A percentile compares a stretch with the other conserved stretches of the same genome.
Conservation (phyloP, 2,113 vertebrate species). For the Anguilla japonica region DNA sequence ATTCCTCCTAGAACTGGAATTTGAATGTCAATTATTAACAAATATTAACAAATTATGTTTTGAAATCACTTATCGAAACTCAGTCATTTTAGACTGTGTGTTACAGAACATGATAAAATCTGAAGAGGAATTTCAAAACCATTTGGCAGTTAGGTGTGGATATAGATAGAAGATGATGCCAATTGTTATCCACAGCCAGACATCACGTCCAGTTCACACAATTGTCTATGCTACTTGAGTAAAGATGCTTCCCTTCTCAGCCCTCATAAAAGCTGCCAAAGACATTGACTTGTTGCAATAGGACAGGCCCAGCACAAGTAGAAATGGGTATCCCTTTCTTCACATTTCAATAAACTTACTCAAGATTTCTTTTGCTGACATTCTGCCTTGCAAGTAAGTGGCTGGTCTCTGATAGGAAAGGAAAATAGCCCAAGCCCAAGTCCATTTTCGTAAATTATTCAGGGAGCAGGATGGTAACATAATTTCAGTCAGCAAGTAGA, state of each 20-base stretch:
- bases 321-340: background rate
- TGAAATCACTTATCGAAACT: too few species aligned
- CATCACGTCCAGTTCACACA: too few species aligned
- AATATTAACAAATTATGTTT: too few species aligned
- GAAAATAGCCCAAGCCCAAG: background rate
- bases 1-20: background rate
- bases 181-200: background rate
- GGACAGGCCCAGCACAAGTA: background rate
- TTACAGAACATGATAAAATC: too few species aligned
- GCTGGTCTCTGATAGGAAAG: background rate
- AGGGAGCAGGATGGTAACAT: background rate
- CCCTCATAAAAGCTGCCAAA: background rate
- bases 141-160: too few species aligned
- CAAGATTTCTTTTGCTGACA: background rate
- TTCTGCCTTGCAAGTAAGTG: background rate
- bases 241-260: background rate
- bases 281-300: background rate
- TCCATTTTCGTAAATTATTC: background rate
- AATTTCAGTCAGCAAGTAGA: background rate
- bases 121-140: too few species aligned
- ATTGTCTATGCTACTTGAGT: background rate
- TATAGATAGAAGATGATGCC: background rate
- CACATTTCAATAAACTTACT: background rate
- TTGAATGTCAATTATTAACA: too few species aligned
- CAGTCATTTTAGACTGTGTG: too few species aligned